Evolutionary conservation across 1,140 invertebrate genomes (phyloP).

Genomic region (Bombus breviceps): DNA sequence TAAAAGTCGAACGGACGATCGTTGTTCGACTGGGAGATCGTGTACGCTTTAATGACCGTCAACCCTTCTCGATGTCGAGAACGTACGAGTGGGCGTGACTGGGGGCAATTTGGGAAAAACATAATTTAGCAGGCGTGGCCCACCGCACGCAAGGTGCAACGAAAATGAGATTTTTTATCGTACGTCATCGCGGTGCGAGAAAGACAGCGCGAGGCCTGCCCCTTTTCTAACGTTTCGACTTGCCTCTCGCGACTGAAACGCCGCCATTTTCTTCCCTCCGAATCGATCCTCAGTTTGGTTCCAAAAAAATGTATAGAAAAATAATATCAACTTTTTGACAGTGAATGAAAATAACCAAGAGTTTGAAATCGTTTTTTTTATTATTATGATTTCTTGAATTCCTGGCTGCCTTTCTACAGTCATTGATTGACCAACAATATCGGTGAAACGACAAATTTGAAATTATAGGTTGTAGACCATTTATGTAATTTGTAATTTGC

Average conservation of each 20-base stretch:
- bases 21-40: slow-evolving; percentile 40
- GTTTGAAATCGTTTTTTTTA: not conserved
- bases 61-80: slow-evolving; percentile 66
- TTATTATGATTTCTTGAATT: not conserved
- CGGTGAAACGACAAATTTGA: too few species aligned
- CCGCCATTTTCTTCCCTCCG: not conserved
- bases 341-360: not conserved
- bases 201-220: not conserved
- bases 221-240: not conserved
- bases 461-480: too few species aligned
- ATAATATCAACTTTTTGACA: not conserved
- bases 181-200: slow-evolving; percentile 69
- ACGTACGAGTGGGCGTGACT: slow-evolving; percentile 72
- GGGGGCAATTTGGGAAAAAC: slow-evolving; percentile 77
- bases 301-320: not conserved
- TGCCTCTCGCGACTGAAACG: not conserved
- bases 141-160: slow-evolving; percentile 77
- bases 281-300: not conserved
- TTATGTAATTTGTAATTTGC: too few species aligned
- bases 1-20: slow-evolving; percentile 53
- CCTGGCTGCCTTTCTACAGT: fast-evolving
- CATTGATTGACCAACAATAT: not conserved
- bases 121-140: slow-evolving; percentile 75
- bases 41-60: slow-evolving; percentile 62
- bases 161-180: slow-evolving; percentile 81